Percentiles rank a stretch among this genome's conserved stretches.
These are phyloP conservation scores for Orientallactaga bullata DNA, from an alignment of 2,113 vertebrate genomes.

Conservation along the genomic window DNA sequence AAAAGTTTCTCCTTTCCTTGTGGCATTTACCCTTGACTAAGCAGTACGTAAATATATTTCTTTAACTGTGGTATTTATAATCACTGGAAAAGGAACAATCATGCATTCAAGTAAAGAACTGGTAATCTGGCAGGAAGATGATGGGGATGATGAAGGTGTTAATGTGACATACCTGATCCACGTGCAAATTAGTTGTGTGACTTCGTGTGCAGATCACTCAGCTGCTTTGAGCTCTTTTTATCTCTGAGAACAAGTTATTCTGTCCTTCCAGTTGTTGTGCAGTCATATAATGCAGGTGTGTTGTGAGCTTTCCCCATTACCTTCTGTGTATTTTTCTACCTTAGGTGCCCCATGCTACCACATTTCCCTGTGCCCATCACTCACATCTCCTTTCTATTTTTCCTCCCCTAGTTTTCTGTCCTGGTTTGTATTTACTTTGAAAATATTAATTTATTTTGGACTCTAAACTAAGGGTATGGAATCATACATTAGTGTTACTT, in stretches of 20 bases:
- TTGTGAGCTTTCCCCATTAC: not conserved
- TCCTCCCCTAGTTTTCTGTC: not conserved
- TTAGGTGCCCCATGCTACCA: rapidly evolving
- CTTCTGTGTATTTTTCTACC: not conserved
- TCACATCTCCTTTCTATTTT: not conserved
- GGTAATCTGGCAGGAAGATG: not conserved
- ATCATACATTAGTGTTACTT: not conserved
- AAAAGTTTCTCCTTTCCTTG: not conserved
- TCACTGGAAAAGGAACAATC: not conserved
- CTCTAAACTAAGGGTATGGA: not conserved
- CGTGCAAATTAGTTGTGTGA: not conserved
- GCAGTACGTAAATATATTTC: not conserved
- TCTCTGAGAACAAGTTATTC: not conserved
- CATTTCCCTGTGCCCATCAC: not conserved
- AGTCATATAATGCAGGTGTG: not conserved
- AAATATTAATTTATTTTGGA: conserved; percentile 35
- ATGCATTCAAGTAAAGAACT: not conserved
- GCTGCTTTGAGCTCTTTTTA: not conserved
- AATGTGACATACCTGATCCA: not conserved
- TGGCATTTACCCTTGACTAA: not conserved
- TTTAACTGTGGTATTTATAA: not conserved
- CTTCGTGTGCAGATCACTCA: not conserved
- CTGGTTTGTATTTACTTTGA: conserved; percentile 6
- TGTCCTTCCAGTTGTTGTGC: not conserved
- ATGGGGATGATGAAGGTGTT: rapidly evolving